A percentile compares a stretch with the other conserved stretches of the same genome.
These are phyloP conservation scores for Silurus aristotelis DNA, from an alignment of 2,797 vertebrate species.

Conservation along the genomic window DNA sequence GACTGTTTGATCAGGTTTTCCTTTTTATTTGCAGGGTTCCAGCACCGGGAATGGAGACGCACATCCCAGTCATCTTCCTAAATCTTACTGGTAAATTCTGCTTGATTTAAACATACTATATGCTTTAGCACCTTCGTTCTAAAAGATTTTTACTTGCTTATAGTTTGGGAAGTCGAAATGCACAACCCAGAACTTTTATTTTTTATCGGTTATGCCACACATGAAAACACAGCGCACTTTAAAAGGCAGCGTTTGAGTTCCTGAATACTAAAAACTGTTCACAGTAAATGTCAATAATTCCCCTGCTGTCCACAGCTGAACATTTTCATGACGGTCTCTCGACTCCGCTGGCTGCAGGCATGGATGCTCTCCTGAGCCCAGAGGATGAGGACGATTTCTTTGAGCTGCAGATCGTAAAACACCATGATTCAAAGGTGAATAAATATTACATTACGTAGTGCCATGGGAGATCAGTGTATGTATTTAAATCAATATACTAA, in stretches of 20 bases:
- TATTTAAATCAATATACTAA: neutral
- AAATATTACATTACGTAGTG: neutral
- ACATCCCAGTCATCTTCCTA: constrained; percentile 94
- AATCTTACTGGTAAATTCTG: constrained; percentile 82
- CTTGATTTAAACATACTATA: no score
- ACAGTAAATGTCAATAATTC: neutral
- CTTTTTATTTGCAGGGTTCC: constrained; percentile 80
- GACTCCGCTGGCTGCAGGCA: constrained; percentile 86
- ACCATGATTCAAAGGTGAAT: constrained; percentile 82
- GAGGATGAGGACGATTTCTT: constrained; percentile 95
- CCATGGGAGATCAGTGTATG: neutral
- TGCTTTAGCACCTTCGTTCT: neutral
- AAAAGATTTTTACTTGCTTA: neutral
- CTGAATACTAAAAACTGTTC: neutral
- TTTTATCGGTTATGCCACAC: neutral
- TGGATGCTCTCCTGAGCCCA: constrained; percentile 84
- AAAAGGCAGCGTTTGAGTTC: neutral
- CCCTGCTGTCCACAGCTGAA: constrained; percentile 74
- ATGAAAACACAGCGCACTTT: neutral
- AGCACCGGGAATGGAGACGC: constrained; percentile 92
- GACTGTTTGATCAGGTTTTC: neutral
- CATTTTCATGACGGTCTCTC: constrained; percentile 92
- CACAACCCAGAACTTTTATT: neutral
- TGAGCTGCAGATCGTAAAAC: constrained; percentile 91
- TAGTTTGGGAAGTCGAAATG: neutral